Conservation (phyloP, 1,140 invertebrate species). For the Nephotettix cincticeps region DNA sequence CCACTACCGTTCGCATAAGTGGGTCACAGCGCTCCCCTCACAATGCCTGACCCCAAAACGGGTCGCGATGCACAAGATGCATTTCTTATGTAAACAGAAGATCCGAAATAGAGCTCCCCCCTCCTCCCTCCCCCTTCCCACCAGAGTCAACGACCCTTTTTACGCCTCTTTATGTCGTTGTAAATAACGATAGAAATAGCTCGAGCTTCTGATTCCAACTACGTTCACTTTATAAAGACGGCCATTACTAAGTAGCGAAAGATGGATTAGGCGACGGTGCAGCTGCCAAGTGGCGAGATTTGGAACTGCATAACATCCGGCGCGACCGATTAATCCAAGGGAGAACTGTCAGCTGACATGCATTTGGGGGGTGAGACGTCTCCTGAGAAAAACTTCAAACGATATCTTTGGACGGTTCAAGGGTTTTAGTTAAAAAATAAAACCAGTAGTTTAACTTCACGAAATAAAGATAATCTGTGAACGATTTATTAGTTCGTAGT, state of each 20-base stretch:
- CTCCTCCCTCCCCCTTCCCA: background rate
- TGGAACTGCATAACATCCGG: background rate
- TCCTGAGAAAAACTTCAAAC: no score
- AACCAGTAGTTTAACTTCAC: no score
- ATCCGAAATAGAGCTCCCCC: conserved; percentile 11
- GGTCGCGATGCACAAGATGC: conserved; percentile 17
- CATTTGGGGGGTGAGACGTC: no score
- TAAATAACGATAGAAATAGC: conserved; percentile 24
- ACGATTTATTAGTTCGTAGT: no score
- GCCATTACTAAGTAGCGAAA: background rate
- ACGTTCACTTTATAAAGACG: background rate
- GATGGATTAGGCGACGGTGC: background rate
- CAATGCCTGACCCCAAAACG: conserved; percentile 8
- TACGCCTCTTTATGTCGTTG: conserved; percentile 28
- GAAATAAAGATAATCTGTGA: no score
- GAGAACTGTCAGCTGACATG: no score
- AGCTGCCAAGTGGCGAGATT: background rate
- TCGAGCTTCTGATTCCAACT: background rate
- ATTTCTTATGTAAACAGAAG: conserved; percentile 24
- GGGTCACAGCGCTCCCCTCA: background rate
- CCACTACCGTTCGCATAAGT: background rate
- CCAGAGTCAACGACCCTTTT: conserved; percentile 20
- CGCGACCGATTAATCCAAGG: no score
- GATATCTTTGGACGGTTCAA: no score
- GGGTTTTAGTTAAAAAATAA: no score